These are phyloP conservation scores for Lepetodrilus schrolli DNA, from an alignment of 2,888 invertebrate genomes.

Conservation along the genomic window DNA sequence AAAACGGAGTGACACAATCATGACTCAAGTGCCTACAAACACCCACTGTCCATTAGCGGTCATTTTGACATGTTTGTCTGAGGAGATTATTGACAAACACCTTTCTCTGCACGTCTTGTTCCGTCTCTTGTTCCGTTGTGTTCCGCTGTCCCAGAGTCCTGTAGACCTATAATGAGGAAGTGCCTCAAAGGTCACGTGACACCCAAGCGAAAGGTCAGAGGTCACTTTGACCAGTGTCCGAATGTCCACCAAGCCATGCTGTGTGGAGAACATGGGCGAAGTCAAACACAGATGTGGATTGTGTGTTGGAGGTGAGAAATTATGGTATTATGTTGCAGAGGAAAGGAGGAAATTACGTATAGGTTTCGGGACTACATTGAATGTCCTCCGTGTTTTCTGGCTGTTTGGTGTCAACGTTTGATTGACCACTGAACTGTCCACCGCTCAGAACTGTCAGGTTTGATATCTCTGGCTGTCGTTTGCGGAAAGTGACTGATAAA, in stretches of 20 bases:
- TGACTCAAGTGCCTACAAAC: not conserved
- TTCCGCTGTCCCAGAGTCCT: too few species aligned
- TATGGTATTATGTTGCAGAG: not conserved
- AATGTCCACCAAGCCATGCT: too few species aligned
- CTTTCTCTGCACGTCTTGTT: not conserved
- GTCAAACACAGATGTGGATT: slow-evolving; percentile 3
- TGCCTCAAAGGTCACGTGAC: too few species aligned
- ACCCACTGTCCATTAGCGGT: not conserved
- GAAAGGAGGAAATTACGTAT: too few species aligned
- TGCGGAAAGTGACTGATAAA: too few species aligned
- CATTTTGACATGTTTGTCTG: not conserved
- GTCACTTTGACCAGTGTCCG: slow-evolving; percentile 21
- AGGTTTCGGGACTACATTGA: too few species aligned
- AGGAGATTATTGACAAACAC: not conserved
- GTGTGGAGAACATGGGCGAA: not conserved
- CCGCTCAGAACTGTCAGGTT: too few species aligned
- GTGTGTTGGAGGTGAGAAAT: not conserved
- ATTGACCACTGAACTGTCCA: too few species aligned
- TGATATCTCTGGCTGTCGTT: too few species aligned
- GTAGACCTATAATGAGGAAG: slow-evolving; percentile 19
- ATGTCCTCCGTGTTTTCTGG: not conserved
- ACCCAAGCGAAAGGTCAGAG: not conserved
- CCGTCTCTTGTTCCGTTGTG: not conserved
- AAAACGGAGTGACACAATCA: too few species aligned
- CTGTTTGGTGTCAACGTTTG: not conserved